A percentile compares a stretch with the other conserved stretches of the same genome.
phyloP scores from a whole-genome alignment of 2,888 invertebrate species.

The Apotomis capreana region DNA sequence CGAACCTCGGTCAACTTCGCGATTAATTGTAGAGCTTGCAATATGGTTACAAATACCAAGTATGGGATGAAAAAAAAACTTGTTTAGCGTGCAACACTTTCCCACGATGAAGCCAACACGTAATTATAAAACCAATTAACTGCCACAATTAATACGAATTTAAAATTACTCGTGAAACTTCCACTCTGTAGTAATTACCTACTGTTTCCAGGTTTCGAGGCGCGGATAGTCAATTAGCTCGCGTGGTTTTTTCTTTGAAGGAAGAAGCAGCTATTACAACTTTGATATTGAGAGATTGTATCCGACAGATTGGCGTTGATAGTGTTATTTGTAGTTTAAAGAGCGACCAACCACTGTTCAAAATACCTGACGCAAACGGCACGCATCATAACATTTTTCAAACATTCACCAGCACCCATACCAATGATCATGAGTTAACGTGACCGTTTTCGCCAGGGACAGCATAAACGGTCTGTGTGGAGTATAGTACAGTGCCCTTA shows the following conservation, averaged over 20 bases:
- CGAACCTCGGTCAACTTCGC: too few relatives aligned
- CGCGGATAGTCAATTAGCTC: conserved; percentile 62
- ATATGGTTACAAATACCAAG: too few relatives aligned
- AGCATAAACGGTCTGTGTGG: too few relatives aligned
- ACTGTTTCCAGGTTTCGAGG: conserved; percentile 55
- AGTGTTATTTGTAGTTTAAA: not conserved
- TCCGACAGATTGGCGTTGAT: not conserved
- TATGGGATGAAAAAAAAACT: not conserved
- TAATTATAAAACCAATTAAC: not conserved
- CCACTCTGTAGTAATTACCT: conserved; percentile 55
- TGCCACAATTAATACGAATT: conserved; percentile 9
- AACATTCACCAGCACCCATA: too few relatives aligned
- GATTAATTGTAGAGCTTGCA: too few relatives aligned
- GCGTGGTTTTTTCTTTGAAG: conserved; percentile 50
- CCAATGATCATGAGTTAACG: too few relatives aligned
- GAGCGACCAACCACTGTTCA: too few relatives aligned
- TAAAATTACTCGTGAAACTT: conserved; percentile 45
- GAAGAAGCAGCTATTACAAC: conserved; percentile 16
- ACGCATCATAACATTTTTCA: too few relatives aligned
- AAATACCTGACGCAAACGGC: too few relatives aligned
- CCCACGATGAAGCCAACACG: not conserved
- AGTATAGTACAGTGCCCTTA: too few relatives aligned
- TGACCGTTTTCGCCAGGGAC: too few relatives aligned
- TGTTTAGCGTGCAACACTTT: not conserved
- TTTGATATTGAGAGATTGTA: conserved; percentile 6